phyloP scores from a whole-genome alignment of 2,113 vertebrate genomes.

The Caranx ignobilis region DNA sequence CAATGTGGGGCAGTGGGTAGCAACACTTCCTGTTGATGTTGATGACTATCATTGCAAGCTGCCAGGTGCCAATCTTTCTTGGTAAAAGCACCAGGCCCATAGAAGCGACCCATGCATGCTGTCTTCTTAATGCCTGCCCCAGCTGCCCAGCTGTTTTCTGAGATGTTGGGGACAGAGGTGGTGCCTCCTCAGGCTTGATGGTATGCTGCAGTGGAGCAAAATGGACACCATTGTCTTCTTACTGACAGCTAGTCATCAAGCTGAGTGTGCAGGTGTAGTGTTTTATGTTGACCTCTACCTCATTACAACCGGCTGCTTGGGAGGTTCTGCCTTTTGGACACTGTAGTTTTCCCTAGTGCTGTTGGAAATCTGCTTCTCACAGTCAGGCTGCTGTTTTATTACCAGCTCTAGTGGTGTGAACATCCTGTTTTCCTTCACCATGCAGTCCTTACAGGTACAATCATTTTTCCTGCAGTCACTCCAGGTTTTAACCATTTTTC shows the following conservation, averaged over 20 bases:
- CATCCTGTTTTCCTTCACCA: too few relatives aligned
- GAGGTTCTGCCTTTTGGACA: too few relatives aligned
- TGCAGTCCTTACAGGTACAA: too few relatives aligned
- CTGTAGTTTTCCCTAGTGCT: too few relatives aligned
- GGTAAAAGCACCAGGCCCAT: slow-evolving; percentile 1
- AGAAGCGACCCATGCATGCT: neutral
- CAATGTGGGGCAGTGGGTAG: slow-evolving; percentile 51
- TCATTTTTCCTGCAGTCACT: too few relatives aligned
- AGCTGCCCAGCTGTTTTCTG: slow-evolving; percentile 11
- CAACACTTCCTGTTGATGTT: slow-evolving; percentile 60
- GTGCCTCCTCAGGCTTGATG: neutral
- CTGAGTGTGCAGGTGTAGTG: neutral
- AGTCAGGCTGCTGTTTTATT: too few relatives aligned
- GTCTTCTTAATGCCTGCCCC: neutral
- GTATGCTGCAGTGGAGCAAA: neutral
- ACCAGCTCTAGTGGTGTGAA: too few relatives aligned
- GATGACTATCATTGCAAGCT: slow-evolving; percentile 24
- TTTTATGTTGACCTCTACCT: too few relatives aligned
- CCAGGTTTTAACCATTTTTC: too few relatives aligned
- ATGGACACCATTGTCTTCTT: neutral
- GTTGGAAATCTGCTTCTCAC: too few relatives aligned
- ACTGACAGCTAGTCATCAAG: neutral
- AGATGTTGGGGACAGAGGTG: neutral
- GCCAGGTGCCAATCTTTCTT: slow-evolving; percentile 16
- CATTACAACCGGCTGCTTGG: too few relatives aligned